Percentiles rank a stretch among this genome's conserved stretches.
Conservation (phyloP, 1,140 invertebrate genomes). For the Listronotus bonariensis region DNA sequence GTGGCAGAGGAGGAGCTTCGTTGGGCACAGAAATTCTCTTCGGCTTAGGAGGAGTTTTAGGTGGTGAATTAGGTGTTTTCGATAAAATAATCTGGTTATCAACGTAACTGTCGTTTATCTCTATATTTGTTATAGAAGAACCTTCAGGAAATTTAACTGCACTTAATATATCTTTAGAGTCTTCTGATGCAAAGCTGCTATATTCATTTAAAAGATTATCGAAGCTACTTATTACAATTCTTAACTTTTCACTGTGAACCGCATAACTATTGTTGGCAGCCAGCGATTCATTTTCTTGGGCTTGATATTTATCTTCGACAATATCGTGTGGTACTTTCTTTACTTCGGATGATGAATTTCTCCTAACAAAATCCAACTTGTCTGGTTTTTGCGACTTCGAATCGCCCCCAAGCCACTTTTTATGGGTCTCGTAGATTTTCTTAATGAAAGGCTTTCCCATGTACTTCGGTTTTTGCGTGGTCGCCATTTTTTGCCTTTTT, state of each 20-base stretch:
- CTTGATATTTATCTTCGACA: slow-evolving; percentile 50
- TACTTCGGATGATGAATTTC: slow-evolving; percentile 15
- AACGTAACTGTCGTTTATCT: not conserved
- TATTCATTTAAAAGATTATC: slow-evolving; percentile 65
- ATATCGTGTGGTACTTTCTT: slow-evolving; percentile 53
- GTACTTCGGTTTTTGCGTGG: slow-evolving; percentile 34
- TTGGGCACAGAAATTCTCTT: not conserved
- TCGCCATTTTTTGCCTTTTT: slow-evolving; percentile 28
- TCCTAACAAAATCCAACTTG: slow-evolving; percentile 25
- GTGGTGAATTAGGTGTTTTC: not conserved
- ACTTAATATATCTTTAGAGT: not conserved
- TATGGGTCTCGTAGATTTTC: slow-evolving; percentile 42
- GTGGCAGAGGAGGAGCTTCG: not conserved
- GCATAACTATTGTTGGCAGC: slow-evolving; percentile 3
- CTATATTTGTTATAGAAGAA: not conserved
- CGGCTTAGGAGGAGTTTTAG: not conserved
- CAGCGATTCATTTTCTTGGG: slow-evolving; percentile 1
- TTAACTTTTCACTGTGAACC: slow-evolving; percentile 59
- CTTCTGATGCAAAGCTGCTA: slow-evolving; percentile 25
- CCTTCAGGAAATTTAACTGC: not conserved
- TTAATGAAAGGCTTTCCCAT: slow-evolving; percentile 42
- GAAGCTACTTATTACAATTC: slow-evolving; percentile 66
- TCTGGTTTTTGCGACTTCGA: slow-evolving; percentile 24
- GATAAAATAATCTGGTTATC: slow-evolving; percentile 1
- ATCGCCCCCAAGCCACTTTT: slow-evolving; percentile 38